Conservation (phyloP, 2,113 vertebrate species). For the Lipophrys pholis region DNA sequence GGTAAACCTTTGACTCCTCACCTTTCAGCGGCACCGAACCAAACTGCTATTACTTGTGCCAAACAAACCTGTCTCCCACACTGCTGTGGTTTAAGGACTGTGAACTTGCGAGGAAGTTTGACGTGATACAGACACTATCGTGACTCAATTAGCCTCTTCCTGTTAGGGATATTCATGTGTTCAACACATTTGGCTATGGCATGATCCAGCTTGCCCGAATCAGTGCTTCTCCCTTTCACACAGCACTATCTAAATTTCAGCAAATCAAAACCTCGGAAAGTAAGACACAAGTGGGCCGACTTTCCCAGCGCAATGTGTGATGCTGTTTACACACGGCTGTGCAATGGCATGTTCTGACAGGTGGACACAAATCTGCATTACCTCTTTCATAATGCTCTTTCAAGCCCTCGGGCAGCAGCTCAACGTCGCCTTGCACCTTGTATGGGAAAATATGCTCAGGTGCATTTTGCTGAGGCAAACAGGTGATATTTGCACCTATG, state of each 20-base stretch:
- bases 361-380: conserved; percentile 54
- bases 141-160: conserved; percentile 46
- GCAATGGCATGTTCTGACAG: conserved; percentile 62
- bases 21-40: conserved; percentile 36
- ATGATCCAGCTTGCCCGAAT: conserved; percentile 48
- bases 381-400: conserved; percentile 67
- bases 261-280: conserved; percentile 50
- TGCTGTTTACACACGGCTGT: conserved; percentile 59
- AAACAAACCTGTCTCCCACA: conserved; percentile 7
- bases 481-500: conserved; percentile 56
- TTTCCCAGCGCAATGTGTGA: conserved; percentile 54
- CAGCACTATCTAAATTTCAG: conserved; percentile 34
- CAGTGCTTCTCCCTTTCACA: conserved; percentile 39
- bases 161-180: conserved; percentile 19
- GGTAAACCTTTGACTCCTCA: conserved; percentile 46
- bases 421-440: conserved; percentile 70
- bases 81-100: conserved; percentile 5
- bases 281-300: conserved; percentile 25
- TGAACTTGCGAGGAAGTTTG: conserved; percentile 32
- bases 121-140: conserved; percentile 17
- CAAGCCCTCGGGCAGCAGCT: conserved; percentile 61
- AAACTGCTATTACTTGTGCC: conserved; percentile 14
- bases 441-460: conserved; percentile 79
- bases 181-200: conserved; percentile 13
- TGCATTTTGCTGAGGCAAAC: conserved; percentile 54